A percentile compares a stretch with the other conserved stretches of the same genome.
phyloP scores from a whole-genome alignment of 2,888 invertebrate species.

The Archaeoteleia sp. region DNA sequence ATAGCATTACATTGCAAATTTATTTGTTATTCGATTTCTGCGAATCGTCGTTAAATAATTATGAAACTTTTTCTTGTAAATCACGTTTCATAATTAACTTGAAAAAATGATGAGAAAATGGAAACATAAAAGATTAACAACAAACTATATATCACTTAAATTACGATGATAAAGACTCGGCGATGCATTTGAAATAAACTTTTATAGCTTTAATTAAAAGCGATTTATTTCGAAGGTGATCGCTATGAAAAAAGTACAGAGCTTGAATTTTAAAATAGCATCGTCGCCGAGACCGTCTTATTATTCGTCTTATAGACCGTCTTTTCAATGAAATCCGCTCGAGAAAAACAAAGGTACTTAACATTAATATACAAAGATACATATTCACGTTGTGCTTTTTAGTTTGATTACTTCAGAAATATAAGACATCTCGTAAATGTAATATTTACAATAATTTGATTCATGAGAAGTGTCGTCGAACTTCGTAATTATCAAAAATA shows the following conservation, averaged over 20 bases:
- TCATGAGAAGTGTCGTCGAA: constrained; percentile 2
- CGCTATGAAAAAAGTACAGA: constrained; percentile 5
- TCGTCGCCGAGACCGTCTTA: neutral
- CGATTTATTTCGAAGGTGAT: constrained; percentile 1
- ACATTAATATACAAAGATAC: neutral
- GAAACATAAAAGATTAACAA: constrained; percentile 2
- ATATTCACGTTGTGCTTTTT: neutral
- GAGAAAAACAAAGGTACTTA: constrained; percentile 3
- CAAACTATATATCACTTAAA: neutral
- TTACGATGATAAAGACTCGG: neutral
- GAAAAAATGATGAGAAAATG: neutral
- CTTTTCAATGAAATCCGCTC: neutral
- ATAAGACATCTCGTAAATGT: neutral
- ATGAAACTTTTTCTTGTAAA: too few relatives aligned
- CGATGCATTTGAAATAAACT: neutral
- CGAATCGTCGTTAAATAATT: too few relatives aligned
- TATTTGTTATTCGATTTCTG: too few relatives aligned
- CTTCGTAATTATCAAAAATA: neutral
- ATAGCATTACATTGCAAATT: too few relatives aligned
- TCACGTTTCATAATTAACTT: neutral
- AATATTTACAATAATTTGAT: constrained; percentile 11
- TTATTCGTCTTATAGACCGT: neutral
- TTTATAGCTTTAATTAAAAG: constrained; percentile 14
- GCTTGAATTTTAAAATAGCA: neutral
- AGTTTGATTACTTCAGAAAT: neutral